Conservation (phyloP, 2,113 vertebrate species). For the Pituophis catenifer region DNA sequence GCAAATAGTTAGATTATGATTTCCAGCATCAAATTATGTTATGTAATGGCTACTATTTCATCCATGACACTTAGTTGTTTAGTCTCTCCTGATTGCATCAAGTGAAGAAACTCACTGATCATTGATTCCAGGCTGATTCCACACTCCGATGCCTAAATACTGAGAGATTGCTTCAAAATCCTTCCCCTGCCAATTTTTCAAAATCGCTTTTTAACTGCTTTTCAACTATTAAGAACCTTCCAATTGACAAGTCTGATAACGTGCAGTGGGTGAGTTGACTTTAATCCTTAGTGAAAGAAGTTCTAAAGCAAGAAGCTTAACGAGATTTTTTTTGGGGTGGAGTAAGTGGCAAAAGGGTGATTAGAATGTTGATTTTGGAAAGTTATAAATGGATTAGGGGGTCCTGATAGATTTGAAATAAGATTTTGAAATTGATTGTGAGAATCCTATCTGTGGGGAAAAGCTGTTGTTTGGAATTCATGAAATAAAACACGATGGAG, state of each 20-base stretch:
- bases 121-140: background rate
- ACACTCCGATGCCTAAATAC: background rate
- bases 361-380: background rate
- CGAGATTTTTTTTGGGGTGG: background rate
- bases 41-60: background rate
- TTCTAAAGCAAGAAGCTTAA: background rate
- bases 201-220: background rate
- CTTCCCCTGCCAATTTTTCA: background rate
- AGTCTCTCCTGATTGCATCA: background rate
- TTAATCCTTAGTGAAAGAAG: background rate
- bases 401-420: background rate
- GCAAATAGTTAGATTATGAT: background rate
- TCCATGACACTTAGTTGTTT: background rate
- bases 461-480: background rate
- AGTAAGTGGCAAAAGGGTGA: background rate
- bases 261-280: background rate
- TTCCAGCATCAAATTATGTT: background rate
- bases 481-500: background rate
- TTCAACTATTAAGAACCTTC: background rate
- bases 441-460: background rate
- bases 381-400: background rate
- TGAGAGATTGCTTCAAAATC: background rate
- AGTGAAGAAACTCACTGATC: background rate
- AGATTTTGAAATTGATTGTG: background rate
- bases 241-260: background rate